A percentile compares a stretch with the other conserved stretches of the same genome.
phyloP scores from a whole-genome alignment of 2,888 invertebrate genomes.

The Cephalotes varians region DNA sequence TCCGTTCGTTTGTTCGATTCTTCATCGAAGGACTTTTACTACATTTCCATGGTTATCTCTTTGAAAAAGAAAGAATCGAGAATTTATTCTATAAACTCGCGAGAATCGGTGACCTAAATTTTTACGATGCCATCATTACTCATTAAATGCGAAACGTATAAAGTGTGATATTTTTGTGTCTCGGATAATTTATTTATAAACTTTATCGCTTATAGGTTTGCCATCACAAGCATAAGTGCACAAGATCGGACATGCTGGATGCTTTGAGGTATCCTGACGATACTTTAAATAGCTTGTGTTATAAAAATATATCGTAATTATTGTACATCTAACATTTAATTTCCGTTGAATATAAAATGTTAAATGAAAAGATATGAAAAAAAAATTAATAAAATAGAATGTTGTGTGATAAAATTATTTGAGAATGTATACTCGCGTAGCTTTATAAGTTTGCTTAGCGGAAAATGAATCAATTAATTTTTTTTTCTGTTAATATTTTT shows the following conservation, averaged over 20 bases:
- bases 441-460: background rate
- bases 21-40: background rate
- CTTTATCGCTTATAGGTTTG: background rate
- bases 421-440: background rate
- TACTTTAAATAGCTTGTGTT: constrained; percentile 12
- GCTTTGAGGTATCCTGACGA: background rate
- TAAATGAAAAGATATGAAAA: too few species aligned
- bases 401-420: background rate
- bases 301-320: background rate
- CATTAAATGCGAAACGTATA: constrained; percentile 19
- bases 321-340: background rate
- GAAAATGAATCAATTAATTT: background rate
- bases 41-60: background rate
- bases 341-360: too few species aligned
- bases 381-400: background rate
- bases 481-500: background rate
- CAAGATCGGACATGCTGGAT: background rate
- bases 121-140: constrained; percentile 7
- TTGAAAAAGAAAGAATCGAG: background rate
- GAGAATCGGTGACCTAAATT: background rate
- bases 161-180: background rate
- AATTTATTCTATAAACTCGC: constrained; percentile 2
- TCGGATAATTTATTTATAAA: constrained; percentile 14
- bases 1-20: background rate
- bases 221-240: too few species aligned